phyloP scores from a whole-genome alignment of 37 sponge, comb jelly and placozoan genomes.

The Oscarella lobularis region DNA sequence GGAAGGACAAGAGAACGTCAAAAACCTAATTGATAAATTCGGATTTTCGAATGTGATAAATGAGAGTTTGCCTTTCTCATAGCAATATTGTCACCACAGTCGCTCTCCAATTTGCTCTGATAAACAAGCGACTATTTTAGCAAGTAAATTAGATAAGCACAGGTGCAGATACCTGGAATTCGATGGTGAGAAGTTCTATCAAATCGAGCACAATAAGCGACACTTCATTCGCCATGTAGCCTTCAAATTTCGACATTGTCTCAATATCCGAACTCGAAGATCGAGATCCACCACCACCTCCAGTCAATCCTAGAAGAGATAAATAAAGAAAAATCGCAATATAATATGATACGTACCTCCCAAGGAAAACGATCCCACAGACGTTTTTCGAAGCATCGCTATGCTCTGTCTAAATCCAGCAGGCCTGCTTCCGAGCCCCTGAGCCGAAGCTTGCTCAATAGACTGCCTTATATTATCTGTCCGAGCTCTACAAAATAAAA shows the following conservation, averaged over 20 bases:
- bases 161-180: constrained; percentile 62
- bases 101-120: not conserved
- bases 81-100: not conserved
- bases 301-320: no score
- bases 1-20: constrained; percentile 33
- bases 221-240: constrained; percentile 48
- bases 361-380: not conserved
- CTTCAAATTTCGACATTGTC: not conserved
- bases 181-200: constrained; percentile 44
- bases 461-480: not conserved
- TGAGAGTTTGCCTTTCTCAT: not conserved
- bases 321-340: no score
- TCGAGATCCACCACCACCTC: no score
- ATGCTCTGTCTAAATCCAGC: not conserved
- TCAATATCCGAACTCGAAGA: not conserved
- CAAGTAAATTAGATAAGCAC: constrained; percentile 9
- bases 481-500: not conserved
- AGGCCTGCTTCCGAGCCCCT: not conserved
- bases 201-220: constrained; percentile 47
- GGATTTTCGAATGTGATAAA: no score
- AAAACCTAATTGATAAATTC: constrained; percentile 33
- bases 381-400: not conserved
- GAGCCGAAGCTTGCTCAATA: not conserved
- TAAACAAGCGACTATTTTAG: not conserved
- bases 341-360: not conserved